Percentiles rank a stretch among this genome's conserved stretches.
These are phyloP conservation scores for Mesoligia furuncula DNA, from an alignment of 2,888 invertebrate genomes.

Conservation along the genomic window DNA sequence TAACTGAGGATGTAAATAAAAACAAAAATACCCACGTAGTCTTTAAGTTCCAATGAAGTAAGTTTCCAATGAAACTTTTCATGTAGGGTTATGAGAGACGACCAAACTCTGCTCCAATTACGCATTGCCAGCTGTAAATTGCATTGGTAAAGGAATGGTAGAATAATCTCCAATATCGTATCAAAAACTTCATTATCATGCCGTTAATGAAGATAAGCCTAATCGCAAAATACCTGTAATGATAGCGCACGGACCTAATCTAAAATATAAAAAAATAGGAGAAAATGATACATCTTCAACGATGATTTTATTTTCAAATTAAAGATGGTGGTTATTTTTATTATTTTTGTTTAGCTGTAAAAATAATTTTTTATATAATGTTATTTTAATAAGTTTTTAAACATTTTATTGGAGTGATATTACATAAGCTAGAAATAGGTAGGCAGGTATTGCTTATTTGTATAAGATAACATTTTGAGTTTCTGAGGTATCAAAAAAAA, in stretches of 20 bases:
- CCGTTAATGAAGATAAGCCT: too few relatives aligned
- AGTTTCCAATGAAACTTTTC: not conserved
- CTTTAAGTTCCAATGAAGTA: not conserved
- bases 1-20: not conserved
- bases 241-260: not conserved
- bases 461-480: not conserved
- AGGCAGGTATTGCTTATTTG: not conserved
- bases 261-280: not conserved
- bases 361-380: not conserved
- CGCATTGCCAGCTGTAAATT: not conserved
- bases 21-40: not conserved
- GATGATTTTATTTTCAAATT: not conserved
- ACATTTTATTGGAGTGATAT: not conserved
- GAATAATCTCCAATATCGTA: not conserved
- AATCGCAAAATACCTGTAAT: not conserved
- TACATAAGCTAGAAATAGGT: not conserved
- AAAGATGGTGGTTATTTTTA: not conserved
- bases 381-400: too few relatives aligned
- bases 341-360: not conserved
- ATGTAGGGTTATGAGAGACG: not conserved
- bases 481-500: not conserved
- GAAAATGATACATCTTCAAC: not conserved
- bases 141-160: not conserved
- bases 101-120: not conserved
- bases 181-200: not conserved